Evolutionary conservation across 1,140 invertebrate species (phyloP), one percentile per base, ranked within the genome.

Genomic region (Eueides isabella): DNA sequence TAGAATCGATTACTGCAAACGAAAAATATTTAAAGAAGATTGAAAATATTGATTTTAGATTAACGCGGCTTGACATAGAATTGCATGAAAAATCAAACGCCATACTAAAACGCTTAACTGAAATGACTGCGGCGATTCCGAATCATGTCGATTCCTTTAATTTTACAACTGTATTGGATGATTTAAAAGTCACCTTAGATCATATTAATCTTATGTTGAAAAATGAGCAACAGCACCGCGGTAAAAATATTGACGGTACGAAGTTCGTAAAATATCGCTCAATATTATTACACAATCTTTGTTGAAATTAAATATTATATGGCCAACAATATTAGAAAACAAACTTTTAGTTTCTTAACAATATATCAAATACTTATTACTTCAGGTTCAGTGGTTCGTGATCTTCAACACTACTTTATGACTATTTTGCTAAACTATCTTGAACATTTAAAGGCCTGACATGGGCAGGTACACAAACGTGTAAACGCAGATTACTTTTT

Each of bases 1-100:
- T 91, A 82, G 89, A 92, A 5, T 86, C 83, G 0, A 87, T 92
- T 55, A 85, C 88, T 6, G 87, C 88, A 5, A 92, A 90, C 68
- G 89, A 92, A 77, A 91, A 87, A 74, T 91, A 91, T 78, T 75
- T 92, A 16, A 91, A 89, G 70, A 90, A 90, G 82, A 78, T 92
- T 16, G 89, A 91, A 28, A 87, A 85, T 61, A 89, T 92, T 23
- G 91, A 92, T 65, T 92, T 92, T 62, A 83, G 87, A 81, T 74
- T 92, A 35, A 92, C 92, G 55, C 81, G 91, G 48, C 70, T 92
- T 31, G 90, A 92, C 70, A 90, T 91, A 63, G 91, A 92, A 81
- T 79, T 92, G 7, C 91, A 92, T 55, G 90, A 92, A 62, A 92
- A 92, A 79, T 86, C 91, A 0, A 88, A 92, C 61, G 80, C 71